Evolutionary conservation across 2,113 vertebrate species (phyloP).

Genomic region (Phalacrocorax carbo): DNA sequence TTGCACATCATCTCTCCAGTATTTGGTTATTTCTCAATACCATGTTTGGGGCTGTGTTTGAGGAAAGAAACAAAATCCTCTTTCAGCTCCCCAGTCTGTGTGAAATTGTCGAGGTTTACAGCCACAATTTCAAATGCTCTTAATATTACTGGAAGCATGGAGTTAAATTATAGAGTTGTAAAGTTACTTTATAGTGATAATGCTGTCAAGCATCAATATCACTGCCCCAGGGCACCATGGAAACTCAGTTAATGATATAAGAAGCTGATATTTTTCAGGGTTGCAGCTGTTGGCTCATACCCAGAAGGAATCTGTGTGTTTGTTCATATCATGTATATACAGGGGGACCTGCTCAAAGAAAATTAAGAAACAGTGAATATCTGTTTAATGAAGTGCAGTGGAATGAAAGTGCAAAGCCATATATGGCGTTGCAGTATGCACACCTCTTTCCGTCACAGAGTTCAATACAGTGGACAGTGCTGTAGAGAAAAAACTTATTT

Average conservation of each 20-base stretch:
- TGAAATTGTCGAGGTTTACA: slow-evolving; percentile 73
- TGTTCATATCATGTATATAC: slow-evolving; percentile 7
- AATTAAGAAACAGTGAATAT: slow-evolving; percentile 35
- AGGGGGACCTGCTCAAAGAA: slow-evolving; percentile 31
- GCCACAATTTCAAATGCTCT: slow-evolving; percentile 73
- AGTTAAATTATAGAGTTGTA: slow-evolving; percentile 82
- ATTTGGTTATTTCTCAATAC: neutral
- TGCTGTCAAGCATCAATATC: slow-evolving; percentile 75
- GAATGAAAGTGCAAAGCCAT: neutral
- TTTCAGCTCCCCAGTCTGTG: slow-evolving; percentile 2
- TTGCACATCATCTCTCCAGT: neutral
- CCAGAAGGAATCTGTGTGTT: slow-evolving; percentile 54
- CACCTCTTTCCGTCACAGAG: neutral
- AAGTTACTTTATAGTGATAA: slow-evolving; percentile 80
- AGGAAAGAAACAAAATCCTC: slow-evolving; percentile 19
- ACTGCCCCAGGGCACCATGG: slow-evolving; percentile 71
- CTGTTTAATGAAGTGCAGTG: slow-evolving; percentile 32
- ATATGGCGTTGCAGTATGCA: neutral
- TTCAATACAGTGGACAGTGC: neutral
- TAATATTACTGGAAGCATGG: slow-evolving; percentile 81
- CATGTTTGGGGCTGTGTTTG: neutral
- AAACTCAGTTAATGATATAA: slow-evolving; percentile 73
- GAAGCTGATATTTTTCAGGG: slow-evolving; percentile 68
- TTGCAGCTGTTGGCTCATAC: slow-evolving; percentile 53
- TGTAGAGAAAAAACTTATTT: neutral